Evolutionary conservation across 1,140 invertebrate species (phyloP), one percentile per base, ranked within the genome.

Genomic region (Dryas iulia): DNA sequence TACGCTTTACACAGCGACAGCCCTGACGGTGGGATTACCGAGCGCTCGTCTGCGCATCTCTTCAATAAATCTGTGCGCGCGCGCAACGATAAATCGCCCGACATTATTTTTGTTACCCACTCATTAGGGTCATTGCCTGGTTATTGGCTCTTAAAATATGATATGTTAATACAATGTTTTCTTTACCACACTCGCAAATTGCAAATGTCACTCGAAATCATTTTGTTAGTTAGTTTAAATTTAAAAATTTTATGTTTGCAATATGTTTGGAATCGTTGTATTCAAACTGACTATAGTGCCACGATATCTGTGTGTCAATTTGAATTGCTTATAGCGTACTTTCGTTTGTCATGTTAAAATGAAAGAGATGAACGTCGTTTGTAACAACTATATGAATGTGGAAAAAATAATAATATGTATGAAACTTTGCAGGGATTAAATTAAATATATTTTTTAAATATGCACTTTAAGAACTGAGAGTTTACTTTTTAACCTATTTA

Each of bases 121-220:
- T 89, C 88, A 88, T 90, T 89, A 90, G 85, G 88, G 88, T 91
- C 89, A 89, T 91, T 89, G 89, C 79, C 84, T 89, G 85, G 81
- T 83, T 82, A 89, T 89, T 87, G 85, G 80, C 86, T 90, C 83
- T 71, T 87, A 82, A 84, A 82, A 87, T 90, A 88, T 86, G 81
- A 85, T 77, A 74, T 74, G 71, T 78, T 81, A 74, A 83, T 71
- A 77, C 59, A 66, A 80, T 84, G 83, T 86, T 86, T 85, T 84
- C 75, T 82, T 86, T 75, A 78, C 77, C 79, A 66, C 74, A 78
- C 71, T 76, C 72, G 78, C 76, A 72, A 86, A 82, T 82, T 79
- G 69, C 59, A 31, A 57, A 54, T 86, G 81, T 84, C 83, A 83
- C 72, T 35, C 39, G 39, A n/a, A 54, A 23, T 24, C 31, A 77